Conservation (phyloP, 2,797 vertebrate species). For the Poecile montanus region DNA sequence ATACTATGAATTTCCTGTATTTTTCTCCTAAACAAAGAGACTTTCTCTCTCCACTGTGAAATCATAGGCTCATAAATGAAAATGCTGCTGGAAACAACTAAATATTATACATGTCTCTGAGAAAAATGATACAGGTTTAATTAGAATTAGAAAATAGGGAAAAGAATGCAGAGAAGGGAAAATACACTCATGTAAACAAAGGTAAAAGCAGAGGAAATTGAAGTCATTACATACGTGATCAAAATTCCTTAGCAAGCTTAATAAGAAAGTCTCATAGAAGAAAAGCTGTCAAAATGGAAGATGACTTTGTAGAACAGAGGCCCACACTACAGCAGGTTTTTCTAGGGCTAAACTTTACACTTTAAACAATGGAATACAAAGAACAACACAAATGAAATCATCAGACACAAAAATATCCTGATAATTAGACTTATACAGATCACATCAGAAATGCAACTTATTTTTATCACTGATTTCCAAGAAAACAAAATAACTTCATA, state of each 20-base stretch:
- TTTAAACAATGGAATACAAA: constrained; percentile 22
- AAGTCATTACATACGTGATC: neutral
- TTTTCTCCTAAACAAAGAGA: neutral
- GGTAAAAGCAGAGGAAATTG: neutral
- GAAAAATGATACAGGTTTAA: neutral
- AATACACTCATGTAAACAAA: constrained; percentile 8
- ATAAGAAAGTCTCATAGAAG: neutral
- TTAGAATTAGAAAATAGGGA: neutral
- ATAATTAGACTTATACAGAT: neutral
- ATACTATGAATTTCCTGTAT: constrained; percentile 18
- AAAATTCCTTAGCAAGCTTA: constrained; percentile 3
- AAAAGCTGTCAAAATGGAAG: neutral
- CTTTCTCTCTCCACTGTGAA: neutral
- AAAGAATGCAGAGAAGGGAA: neutral
- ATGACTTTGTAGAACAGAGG: neutral
- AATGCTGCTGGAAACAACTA: constrained; percentile 3
- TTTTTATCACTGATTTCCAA: neutral
- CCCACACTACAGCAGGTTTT: neutral
- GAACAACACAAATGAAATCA: constrained; percentile 20
- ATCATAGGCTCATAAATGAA: neutral
- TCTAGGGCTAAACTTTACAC: neutral
- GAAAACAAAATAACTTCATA: neutral
- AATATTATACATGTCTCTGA: neutral
- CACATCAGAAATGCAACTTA: neutral
- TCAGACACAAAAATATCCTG: neutral